Percentiles rank a stretch among this genome's conserved stretches.
These are phyloP conservation scores for Spinibarbus caldwelli DNA, from an alignment of 2,797 vertebrate genomes.

Conservation along the genomic window DNA sequence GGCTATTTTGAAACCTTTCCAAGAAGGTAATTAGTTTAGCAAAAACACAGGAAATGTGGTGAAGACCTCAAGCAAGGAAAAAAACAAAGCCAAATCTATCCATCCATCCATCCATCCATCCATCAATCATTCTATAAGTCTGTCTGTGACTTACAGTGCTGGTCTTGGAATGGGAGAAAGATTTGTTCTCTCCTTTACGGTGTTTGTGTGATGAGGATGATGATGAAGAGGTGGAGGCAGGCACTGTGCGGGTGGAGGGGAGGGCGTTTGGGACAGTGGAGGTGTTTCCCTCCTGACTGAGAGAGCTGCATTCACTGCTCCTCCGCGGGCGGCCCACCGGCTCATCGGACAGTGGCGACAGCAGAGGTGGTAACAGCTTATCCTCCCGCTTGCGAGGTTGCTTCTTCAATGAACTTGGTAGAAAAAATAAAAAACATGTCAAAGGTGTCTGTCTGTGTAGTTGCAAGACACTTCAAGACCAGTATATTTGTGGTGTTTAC, in stretches of 20 bases:
- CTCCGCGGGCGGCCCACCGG: conserved; percentile 77
- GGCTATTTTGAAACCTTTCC: conserved; percentile 59
- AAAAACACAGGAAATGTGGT: conserved; percentile 60
- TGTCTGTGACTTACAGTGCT: conserved; percentile 72
- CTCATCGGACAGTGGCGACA: conserved; percentile 90
- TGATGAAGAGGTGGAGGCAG: conserved; percentile 65
- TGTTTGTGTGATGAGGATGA: conserved; percentile 83
- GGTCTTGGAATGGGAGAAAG: conserved; percentile 80
- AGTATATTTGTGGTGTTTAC: not conserved
- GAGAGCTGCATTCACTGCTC: conserved; percentile 76
- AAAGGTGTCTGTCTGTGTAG: conserved; percentile 43
- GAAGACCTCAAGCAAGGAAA: not conserved
- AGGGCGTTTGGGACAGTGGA: conserved; percentile 53
- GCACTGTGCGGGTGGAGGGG: conserved; percentile 67
- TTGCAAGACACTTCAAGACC: not conserved
- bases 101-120: no score
- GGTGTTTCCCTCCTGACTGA: conserved; percentile 80
- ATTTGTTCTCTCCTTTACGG: conserved; percentile 88
- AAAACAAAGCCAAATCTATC: no score
- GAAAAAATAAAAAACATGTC: conserved; percentile 3
- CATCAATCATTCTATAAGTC: not conserved
- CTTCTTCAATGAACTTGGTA: conserved; percentile 82
- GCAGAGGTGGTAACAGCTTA: conserved; percentile 89
- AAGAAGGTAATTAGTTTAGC: conserved; percentile 56
- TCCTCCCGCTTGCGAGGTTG: conserved; percentile 86